These are phyloP conservation scores for Temnothorax unifasciatus DNA, from an alignment of 2,888 invertebrate genomes.

Conservation along the genomic window DNA sequence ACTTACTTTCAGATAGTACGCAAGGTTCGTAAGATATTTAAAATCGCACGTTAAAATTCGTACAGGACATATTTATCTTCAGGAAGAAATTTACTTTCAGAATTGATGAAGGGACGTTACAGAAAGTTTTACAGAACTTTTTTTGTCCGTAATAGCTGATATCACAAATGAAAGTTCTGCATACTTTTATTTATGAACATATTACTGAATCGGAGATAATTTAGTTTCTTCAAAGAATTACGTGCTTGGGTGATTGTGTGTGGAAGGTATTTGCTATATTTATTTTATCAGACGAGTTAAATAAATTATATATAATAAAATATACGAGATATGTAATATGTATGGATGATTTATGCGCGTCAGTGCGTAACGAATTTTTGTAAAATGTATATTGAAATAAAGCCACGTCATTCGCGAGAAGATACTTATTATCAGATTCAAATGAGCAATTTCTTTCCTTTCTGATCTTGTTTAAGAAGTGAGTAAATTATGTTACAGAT, in stretches of 20 bases:
- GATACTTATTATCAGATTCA: not conserved
- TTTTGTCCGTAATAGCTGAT: not conserved
- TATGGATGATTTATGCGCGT: not conserved
- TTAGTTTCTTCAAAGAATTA: not conserved
- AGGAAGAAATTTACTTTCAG: not conserved
- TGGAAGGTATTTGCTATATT: not conserved
- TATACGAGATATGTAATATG: not conserved
- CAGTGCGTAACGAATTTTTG: not conserved
- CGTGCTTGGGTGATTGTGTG: not conserved
- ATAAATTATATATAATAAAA: conserved; percentile 5
- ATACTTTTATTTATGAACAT: not conserved
- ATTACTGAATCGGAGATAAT: not conserved
- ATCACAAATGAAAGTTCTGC: not conserved
- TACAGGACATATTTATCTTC: not conserved
- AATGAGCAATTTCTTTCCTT: not conserved
- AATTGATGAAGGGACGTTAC: not conserved
- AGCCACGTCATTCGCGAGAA: not conserved
- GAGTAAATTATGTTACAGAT: not conserved
- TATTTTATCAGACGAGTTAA: not conserved
- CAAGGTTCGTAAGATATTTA: conserved; percentile 18
- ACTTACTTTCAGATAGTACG: conserved; percentile 33
- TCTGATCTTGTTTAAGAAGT: not conserved
- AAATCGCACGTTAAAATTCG: not conserved
- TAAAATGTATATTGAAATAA: conserved; percentile 6
- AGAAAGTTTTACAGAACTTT: not conserved